These are phyloP conservation scores for Zaprionus davidi DNA, from an alignment of 1,140 invertebrate species.

Conservation along the genomic window DNA sequence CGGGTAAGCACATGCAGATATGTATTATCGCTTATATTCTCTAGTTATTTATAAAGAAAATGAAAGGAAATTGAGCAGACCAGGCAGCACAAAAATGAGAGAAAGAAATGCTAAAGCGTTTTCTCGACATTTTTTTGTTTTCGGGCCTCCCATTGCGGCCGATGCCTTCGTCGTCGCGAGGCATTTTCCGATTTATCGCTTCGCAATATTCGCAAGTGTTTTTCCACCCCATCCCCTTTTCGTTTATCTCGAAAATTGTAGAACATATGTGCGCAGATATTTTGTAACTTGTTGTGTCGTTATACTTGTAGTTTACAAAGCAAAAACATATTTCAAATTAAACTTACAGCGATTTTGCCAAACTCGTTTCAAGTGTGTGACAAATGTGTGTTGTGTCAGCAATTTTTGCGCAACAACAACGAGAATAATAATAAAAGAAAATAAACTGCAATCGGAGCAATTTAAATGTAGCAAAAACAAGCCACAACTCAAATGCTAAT, in stretches of 20 bases:
- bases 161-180: slow-evolving; percentile 55
- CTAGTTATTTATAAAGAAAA: slow-evolving; percentile 35
- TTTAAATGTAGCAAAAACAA: background rate
- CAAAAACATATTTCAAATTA: slow-evolving; percentile 22
- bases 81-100: background rate
- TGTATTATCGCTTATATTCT: slow-evolving; percentile 18
- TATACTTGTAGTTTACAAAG: slow-evolving; percentile 26
- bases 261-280: slow-evolving; percentile 10
- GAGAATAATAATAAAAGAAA: background rate
- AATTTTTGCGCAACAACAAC: slow-evolving; percentile 17
- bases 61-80: slow-evolving; percentile 5
- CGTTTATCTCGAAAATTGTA: slow-evolving; percentile 33
- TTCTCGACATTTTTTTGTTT: slow-evolving; percentile 16
- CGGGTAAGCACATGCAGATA: slow-evolving; percentile 13
- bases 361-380: slow-evolving; percentile 19
- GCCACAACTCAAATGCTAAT: background rate
- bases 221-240: background rate
- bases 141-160: slow-evolving; percentile 49
- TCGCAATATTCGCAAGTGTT: slow-evolving; percentile 28
- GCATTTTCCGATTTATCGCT: slow-evolving; percentile 36
- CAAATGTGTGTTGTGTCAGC: slow-evolving; percentile 31
- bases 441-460: background rate
- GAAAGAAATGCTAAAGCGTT: slow-evolving; percentile 14
- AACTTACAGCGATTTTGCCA: background rate
- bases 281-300: slow-evolving; percentile 48